phyloP scores from a whole-genome alignment of 2,888 invertebrate species.

The Dolichomitus sp. region DNA sequence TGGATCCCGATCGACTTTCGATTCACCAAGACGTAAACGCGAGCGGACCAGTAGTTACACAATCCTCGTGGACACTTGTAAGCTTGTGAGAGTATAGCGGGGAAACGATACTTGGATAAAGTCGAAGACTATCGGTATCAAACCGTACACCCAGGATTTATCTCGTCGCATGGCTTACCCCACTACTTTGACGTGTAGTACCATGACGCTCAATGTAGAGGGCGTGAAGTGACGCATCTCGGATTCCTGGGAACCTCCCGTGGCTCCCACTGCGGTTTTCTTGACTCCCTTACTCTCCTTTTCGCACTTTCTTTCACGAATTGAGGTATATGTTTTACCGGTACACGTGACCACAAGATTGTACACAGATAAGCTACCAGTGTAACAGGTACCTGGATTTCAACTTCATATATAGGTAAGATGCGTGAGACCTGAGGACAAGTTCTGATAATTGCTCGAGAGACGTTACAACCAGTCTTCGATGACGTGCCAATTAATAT shows the following conservation, averaged over 20 bases:
- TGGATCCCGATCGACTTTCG: constrained; percentile 33
- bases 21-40: constrained; percentile 17
- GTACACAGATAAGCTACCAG: background rate
- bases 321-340: background rate
- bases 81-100: background rate
- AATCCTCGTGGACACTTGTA: constrained; percentile 1
- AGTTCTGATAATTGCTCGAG: too few species aligned
- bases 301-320: constrained; percentile 16
- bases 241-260: constrained; percentile 3
- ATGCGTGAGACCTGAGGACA: too few species aligned
- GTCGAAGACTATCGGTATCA: background rate
- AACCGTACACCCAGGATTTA: background rate
- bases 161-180: background rate
- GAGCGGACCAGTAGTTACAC: constrained; percentile 5
- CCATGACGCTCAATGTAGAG: constrained; percentile 1
- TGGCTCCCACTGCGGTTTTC: background rate
- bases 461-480: too few species aligned
- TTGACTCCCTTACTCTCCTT: background rate
- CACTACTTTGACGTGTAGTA: background rate
- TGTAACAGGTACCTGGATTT: constrained; percentile 6
- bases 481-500: too few species aligned
- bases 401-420: constrained; percentile 4
- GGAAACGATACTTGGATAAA: background rate
- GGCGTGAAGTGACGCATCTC: constrained; percentile 6
- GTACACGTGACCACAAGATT: background rate